Evolutionary conservation across 2,888 invertebrate genomes (phyloP).

Genomic region (Unio pictorum): DNA sequence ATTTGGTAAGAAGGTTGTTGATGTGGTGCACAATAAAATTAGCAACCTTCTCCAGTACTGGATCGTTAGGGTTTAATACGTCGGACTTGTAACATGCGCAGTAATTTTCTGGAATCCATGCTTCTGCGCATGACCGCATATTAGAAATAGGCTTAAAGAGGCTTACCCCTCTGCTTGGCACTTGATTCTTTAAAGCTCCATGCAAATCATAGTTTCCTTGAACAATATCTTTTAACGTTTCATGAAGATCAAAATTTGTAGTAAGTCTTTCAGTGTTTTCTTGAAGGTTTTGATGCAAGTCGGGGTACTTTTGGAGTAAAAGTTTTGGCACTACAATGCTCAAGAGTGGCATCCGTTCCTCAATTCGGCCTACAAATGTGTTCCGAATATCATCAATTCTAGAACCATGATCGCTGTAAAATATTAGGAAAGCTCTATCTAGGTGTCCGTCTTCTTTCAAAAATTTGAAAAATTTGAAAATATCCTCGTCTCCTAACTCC

Average conservation of each 20-base stretch:
- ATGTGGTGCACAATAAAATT: conserved; percentile 50
- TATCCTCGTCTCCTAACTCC: conserved; percentile 83
- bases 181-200: too few relatives aligned
- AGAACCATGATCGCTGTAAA: conserved; percentile 93
- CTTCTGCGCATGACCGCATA: conserved; percentile 86
- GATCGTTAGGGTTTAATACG: conserved; percentile 74
- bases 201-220: conserved; percentile 13
- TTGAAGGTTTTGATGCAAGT: conserved; percentile 75
- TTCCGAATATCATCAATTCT: conserved; percentile 85
- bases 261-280: conserved; percentile 81
- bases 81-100: conserved; percentile 91
- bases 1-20: conserved; percentile 27
- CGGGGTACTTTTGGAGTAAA: conserved; percentile 78
- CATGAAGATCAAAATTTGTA: conserved; percentile 92
- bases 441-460: conserved; percentile 77
- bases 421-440: conserved; percentile 85
- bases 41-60: conserved; percentile 76
- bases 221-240: conserved; percentile 82
- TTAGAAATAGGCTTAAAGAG: conserved; percentile 73
- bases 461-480: conserved; percentile 75
- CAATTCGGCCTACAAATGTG: conserved; percentile 92
- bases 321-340: conserved; percentile 83
- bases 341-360: conserved; percentile 91
- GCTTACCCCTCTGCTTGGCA: conserved; percentile 62
- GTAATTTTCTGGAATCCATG: conserved; percentile 94